A percentile compares a stretch with the other conserved stretches of the same genome.
These are phyloP conservation scores for Myoxocephalus aenaeus DNA, from an alignment of 2,797 vertebrate species.

Conservation along the genomic window DNA sequence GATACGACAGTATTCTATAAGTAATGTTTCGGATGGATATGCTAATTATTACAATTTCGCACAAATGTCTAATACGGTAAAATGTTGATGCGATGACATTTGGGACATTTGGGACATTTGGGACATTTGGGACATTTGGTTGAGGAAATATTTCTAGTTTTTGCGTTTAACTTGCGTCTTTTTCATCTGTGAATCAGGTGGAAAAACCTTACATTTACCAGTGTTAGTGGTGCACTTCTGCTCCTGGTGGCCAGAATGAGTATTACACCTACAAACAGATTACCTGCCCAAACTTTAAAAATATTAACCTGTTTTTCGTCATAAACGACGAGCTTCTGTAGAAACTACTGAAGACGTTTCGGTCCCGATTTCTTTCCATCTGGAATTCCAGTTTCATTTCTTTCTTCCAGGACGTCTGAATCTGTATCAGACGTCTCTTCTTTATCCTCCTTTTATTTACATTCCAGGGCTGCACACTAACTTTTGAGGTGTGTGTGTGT, in stretches of 20 bases:
- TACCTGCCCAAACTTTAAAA: no score
- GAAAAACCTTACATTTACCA: no score
- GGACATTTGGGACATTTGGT: no score
- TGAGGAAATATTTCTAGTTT: background rate
- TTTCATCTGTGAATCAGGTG: background rate
- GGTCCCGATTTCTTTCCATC: background rate
- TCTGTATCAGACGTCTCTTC: background rate
- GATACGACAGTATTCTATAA: no score
- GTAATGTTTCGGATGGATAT: background rate
- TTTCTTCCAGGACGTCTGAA: conserved; percentile 1
- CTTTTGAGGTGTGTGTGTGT: conserved; percentile 42
- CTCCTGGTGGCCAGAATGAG: background rate
- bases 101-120: no score
- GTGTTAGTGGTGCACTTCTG: background rate
- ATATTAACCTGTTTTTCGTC: no score
- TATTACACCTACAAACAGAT: background rate
- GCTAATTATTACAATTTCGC: background rate
- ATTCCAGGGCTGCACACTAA: conserved; percentile 58
- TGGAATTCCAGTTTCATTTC: background rate
- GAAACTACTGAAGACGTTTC: background rate
- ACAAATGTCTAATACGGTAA: no score
- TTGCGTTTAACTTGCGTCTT: background rate
- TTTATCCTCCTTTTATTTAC: background rate
- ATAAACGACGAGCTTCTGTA: no score
- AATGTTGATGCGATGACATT: no score